These are phyloP conservation scores for Mythimna lalbum DNA, from an alignment of 2,888 invertebrate genomes.

Conservation along the genomic window DNA sequence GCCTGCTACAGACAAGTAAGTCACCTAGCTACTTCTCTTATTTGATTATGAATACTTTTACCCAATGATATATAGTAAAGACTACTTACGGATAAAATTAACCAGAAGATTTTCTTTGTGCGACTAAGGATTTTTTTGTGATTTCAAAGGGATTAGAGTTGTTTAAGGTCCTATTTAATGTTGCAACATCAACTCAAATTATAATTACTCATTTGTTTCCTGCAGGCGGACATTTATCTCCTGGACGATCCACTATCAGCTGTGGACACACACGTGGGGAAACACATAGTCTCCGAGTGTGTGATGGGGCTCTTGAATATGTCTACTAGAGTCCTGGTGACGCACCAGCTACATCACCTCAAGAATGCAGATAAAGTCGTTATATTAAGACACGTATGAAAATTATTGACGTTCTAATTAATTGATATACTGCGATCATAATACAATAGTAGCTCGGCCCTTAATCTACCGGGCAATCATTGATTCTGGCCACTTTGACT, in stretches of 20 bases:
- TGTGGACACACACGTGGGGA: slow-evolving; percentile 94
- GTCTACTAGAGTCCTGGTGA: slow-evolving; percentile 94
- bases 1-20: slow-evolving; percentile 94
- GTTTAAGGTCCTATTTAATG: background rate
- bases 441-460: background rate
- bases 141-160: background rate
- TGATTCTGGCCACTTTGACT: background rate
- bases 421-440: background rate
- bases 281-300: slow-evolving; percentile 93
- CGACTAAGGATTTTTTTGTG: background rate
- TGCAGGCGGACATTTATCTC: slow-evolving; percentile 93
- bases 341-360: slow-evolving; percentile 96
- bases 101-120: background rate
- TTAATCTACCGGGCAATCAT: too few relatives aligned
- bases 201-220: background rate
- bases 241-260: slow-evolving; percentile 95
- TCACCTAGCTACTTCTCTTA: background rate
- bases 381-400: slow-evolving; percentile 92
- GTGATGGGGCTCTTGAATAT: slow-evolving; percentile 90
- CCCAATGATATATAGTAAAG: too few relatives aligned
- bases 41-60: too few relatives aligned
- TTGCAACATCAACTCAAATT: too few relatives aligned
- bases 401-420: background rate
- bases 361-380: slow-evolving; percentile 92
- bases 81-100: background rate